These are phyloP conservation scores for Phaetusa simplex DNA, from an alignment of 2,113 vertebrate species.

Conservation along the genomic window DNA sequence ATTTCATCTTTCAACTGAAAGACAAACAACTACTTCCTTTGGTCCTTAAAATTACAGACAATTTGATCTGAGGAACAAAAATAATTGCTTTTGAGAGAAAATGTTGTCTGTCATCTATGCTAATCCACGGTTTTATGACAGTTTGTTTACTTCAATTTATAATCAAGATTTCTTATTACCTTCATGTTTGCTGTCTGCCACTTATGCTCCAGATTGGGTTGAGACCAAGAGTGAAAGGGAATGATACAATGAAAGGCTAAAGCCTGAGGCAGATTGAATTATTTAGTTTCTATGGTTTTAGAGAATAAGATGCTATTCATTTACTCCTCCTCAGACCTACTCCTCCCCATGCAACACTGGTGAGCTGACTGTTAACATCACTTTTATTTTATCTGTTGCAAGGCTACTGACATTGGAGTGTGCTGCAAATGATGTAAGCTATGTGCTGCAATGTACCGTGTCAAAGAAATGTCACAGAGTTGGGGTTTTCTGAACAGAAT, in stretches of 20 bases:
- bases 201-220: not conserved
- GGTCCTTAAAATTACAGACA: constrained; percentile 19
- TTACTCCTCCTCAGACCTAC: not conserved
- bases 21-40: constrained; percentile 5
- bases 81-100: constrained; percentile 56
- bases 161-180: constrained; percentile 56
- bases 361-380: not conserved
- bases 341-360: not conserved
- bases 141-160: constrained; percentile 56
- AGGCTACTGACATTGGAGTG: not conserved
- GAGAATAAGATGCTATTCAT: not conserved
- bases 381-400: not conserved
- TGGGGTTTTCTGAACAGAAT: constrained; percentile 41
- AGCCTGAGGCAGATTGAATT: not conserved
- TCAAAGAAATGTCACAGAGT: constrained; percentile 30
- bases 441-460: not conserved
- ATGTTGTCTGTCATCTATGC: constrained; percentile 24
- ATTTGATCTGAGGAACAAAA: constrained; percentile 58
- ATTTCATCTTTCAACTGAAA: constrained; percentile 34
- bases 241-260: not conserved
- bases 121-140: constrained; percentile 43
- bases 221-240: constrained; percentile 10
- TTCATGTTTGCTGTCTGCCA: constrained; percentile 10
- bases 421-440: not conserved
- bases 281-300: not conserved